Conservation (phyloP, 2,888 invertebrate genomes). For the Drosophila imparisetae region DNA sequence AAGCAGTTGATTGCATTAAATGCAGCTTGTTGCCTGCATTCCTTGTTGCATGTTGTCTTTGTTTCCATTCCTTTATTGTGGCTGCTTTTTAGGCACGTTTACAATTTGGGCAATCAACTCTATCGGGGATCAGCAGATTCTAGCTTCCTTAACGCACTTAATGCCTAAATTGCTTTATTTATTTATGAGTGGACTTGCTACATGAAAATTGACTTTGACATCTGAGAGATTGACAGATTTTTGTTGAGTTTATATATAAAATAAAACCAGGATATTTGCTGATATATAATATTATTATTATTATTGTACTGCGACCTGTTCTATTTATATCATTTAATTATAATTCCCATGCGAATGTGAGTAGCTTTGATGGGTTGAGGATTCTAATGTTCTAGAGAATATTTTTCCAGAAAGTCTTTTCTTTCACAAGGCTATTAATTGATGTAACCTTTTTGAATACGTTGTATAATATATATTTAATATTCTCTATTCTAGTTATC, state of each 20-base stretch:
- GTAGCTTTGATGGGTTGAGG: too few species aligned
- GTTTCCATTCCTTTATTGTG: conserved; percentile 37
- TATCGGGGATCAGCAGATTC: neutral
- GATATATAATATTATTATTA: neutral
- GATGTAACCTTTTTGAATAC: too few species aligned
- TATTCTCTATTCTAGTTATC: too few species aligned
- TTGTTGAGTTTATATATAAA: too few species aligned
- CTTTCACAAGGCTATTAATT: too few species aligned
- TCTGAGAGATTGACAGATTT: neutral
- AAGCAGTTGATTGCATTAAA: conserved; percentile 70
- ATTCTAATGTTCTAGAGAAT: too few species aligned
- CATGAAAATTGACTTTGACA: neutral
- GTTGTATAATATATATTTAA: too few species aligned
- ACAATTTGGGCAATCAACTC: neutral
- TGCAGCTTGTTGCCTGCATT: neutral
- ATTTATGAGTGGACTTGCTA: neutral
- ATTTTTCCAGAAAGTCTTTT: too few species aligned
- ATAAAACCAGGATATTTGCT: neutral
- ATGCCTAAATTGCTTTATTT: conserved; percentile 36
- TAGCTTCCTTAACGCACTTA: conserved; percentile 5
- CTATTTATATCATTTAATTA: too few species aligned
- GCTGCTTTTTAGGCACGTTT: conserved; percentile 9
- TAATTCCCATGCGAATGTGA: too few species aligned
- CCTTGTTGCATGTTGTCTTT: neutral
- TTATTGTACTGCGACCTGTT: too few species aligned